Evolutionary conservation across 2,888 invertebrate species (phyloP).

Genomic region (Pterostichus madidus): DNA sequence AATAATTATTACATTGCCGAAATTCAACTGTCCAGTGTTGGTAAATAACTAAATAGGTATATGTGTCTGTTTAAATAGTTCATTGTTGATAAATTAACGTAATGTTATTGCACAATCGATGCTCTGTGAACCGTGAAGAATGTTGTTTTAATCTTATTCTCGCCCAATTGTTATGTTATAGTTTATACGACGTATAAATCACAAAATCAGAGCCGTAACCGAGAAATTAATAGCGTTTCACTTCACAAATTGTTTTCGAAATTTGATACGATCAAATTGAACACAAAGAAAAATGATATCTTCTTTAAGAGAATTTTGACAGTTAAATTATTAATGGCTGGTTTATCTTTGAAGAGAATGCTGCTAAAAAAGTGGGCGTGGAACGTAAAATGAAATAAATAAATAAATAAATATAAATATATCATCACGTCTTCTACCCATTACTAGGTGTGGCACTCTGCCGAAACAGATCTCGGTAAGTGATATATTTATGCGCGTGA

Average conservation of each 20-base stretch:
- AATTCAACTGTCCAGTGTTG: neutral
- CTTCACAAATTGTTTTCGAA: slow-evolving; percentile 21
- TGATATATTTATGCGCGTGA: no score
- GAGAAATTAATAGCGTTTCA: slow-evolving; percentile 23
- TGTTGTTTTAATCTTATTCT: neutral
- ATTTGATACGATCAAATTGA: no score
- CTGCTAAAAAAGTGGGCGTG: neutral
- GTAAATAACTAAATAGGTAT: slow-evolving; percentile 36
- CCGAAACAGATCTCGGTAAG: no score
- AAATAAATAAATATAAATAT: no score
- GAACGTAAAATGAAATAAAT: no score
- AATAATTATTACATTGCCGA: neutral
- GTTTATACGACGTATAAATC: slow-evolving; percentile 26
- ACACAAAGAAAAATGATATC: no score
- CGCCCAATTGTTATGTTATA: slow-evolving; percentile 46
- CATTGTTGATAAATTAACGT: slow-evolving; percentile 44
- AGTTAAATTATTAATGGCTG: no score
- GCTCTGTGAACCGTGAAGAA: slow-evolving; percentile 53
- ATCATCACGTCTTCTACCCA: no score
- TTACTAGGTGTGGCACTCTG: no score
- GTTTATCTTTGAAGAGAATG: neutral
- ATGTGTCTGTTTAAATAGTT: slow-evolving; percentile 43
- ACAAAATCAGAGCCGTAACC: neutral
- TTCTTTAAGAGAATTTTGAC: no score
- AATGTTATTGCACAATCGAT: slow-evolving; percentile 34